Conservation (phyloP, 2,113 vertebrate species). For the Pteropus alecto region DNA sequence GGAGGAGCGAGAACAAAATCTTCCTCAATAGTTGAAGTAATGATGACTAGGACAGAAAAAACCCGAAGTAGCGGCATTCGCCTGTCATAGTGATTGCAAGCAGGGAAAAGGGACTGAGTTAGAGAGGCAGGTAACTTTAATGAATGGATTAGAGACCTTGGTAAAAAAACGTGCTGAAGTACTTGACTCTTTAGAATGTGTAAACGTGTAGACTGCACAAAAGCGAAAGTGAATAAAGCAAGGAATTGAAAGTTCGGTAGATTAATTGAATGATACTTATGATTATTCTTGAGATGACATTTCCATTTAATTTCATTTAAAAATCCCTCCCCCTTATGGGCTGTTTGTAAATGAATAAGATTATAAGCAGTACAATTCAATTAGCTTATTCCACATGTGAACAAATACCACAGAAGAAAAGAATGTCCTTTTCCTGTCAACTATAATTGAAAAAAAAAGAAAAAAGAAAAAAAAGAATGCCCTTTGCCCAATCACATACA, state of each 20-base stretch:
- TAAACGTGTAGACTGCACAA: neutral
- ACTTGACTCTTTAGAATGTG: neutral
- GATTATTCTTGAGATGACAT: conserved; percentile 34
- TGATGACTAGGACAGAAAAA: neutral
- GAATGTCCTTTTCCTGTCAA: neutral
- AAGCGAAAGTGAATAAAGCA: conserved; percentile 7
- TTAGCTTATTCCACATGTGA: conserved; percentile 31
- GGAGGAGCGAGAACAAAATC: neutral
- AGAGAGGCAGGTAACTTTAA: neutral
- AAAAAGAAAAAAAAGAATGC: neutral
- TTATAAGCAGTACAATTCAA: conserved; percentile 10
- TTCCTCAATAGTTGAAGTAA: neutral
- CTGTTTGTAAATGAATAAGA: conserved; percentile 44
- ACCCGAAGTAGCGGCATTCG: neutral
- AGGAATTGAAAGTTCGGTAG: neutral
- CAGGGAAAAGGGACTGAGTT: neutral
- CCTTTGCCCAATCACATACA: neutral
- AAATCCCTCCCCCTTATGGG: neutral
- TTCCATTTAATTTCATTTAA: conserved; percentile 44
- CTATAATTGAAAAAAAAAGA: too few relatives aligned
- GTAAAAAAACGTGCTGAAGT: neutral
- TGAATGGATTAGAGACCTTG: neutral
- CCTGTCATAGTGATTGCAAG: neutral
- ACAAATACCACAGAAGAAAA: conserved; percentile 1
- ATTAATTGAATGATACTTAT: neutral